phyloP scores from a whole-genome alignment of 2,888 invertebrate genomes.

The Andrena trimmerana region DNA sequence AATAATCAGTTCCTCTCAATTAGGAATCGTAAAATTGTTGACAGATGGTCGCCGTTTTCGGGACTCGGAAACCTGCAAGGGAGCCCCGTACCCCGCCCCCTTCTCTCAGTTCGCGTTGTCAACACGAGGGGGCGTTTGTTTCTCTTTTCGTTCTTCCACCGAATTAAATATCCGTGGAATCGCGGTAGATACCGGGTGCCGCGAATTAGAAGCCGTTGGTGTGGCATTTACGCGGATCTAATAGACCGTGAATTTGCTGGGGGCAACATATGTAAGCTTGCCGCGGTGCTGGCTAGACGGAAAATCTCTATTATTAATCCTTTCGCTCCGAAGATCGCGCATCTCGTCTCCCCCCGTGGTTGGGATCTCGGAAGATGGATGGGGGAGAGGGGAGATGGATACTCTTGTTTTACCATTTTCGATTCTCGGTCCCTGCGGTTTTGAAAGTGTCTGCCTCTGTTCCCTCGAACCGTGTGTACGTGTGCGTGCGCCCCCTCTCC shows the following conservation, averaged over 20 bases:
- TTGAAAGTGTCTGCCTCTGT: conserved; percentile 21
- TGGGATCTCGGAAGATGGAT: neutral
- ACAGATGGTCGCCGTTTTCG: neutral
- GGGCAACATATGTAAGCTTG: neutral
- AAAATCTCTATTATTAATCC: conserved; percentile 43
- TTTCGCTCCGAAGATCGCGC: conserved; percentile 23
- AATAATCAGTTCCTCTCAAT: neutral
- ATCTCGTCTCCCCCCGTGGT: conserved; percentile 10
- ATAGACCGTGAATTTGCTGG: conserved; percentile 25
- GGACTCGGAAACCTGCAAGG: neutral
- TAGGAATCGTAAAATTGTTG: neutral
- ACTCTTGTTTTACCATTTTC: conserved; percentile 48
- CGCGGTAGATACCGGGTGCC: neutral
- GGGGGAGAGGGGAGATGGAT: neutral
- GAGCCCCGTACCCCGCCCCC: neutral
- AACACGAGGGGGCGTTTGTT: neutral
- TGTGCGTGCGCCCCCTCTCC: neutral
- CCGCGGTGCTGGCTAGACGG: neutral
- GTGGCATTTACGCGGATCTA: conserved; percentile 1
- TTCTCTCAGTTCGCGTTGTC: neutral
- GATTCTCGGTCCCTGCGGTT: conserved; percentile 43
- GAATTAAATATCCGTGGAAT: conserved; percentile 12
- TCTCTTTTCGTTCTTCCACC: neutral
- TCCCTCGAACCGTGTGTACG: neutral
- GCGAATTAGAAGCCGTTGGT: neutral